phyloP scores from a whole-genome alignment of 2,888 invertebrate genomes.

The Agonum fuliginosum region DNA sequence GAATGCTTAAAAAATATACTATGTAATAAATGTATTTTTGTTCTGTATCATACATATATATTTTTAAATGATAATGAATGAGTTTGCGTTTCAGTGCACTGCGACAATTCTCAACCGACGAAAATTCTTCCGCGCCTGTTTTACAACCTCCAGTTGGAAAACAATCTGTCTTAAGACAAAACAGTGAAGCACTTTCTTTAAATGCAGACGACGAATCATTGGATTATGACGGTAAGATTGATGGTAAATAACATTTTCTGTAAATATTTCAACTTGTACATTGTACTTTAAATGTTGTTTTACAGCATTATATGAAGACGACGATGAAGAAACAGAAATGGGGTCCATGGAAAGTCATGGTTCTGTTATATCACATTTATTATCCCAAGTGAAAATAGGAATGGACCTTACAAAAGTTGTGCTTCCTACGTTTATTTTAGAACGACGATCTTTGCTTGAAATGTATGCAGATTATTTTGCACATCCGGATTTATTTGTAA shows the following conservation, averaged over 20 bases:
- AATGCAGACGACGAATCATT: conserved; percentile 80
- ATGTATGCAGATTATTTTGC: conserved; percentile 99
- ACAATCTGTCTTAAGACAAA: conserved; percentile 65
- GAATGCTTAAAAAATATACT: background rate
- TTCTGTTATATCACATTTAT: conserved; percentile 95
- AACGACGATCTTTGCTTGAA: conserved; percentile 96
- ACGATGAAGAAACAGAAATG: conserved; percentile 91
- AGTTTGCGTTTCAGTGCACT: conserved; percentile 66
- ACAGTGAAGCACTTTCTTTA: conserved; percentile 69
- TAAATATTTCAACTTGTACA: background rate
- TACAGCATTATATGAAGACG: conserved; percentile 92
- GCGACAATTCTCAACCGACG: conserved; percentile 67
- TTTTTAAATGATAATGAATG: background rate
- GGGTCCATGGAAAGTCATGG: conserved; percentile 97
- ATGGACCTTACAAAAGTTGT: conserved; percentile 99
- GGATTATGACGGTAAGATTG: conserved; percentile 84
- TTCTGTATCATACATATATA: background rate
- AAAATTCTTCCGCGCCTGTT: conserved; percentile 62
- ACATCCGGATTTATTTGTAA: conserved; percentile 97
- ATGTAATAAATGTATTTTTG: conserved; percentile 17
- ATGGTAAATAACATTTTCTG: background rate
- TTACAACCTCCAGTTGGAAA: conserved; percentile 71
- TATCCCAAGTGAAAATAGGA: conserved; percentile 98
- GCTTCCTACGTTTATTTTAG: conserved; percentile 98
- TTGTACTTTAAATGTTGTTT: conserved; percentile 62